A percentile compares a stretch with the other conserved stretches of the same genome.
Evolutionary conservation across 2,797 vertebrate genomes (phyloP).

Genomic region (Pipistrellus pipistrellus): DNA sequence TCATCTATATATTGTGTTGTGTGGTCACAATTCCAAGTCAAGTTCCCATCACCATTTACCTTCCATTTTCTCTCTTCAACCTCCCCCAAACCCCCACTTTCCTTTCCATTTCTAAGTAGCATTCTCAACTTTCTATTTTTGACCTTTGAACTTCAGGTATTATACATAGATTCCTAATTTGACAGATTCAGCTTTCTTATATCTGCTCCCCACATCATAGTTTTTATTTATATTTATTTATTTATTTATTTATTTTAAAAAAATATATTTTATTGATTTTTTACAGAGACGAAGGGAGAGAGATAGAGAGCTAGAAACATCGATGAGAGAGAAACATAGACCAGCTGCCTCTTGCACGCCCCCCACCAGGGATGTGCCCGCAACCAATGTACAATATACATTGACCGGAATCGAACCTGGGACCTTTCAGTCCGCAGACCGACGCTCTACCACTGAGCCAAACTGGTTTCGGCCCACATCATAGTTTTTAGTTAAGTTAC

Average conservation of each 20-base stretch:
- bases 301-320: no score
- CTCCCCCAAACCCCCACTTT: neutral
- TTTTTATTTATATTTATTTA: neutral
- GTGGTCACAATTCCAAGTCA: neutral
- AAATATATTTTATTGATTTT: no score
- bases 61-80: neutral
- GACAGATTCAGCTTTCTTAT: neutral
- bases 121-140: conserved; percentile 15
- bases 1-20: neutral
- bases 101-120: neutral
- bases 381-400: no score
- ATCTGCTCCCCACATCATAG: neutral
- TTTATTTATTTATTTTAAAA: no score
- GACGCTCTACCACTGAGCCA: no score
- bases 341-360: no score
- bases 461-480: neutral
- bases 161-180: neutral
- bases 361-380: no score
- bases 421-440: no score
- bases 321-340: no score
- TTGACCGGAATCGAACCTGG: no score
- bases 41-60: neutral
- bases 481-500: neutral
- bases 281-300: no score
- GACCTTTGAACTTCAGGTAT: neutral